phyloP scores from a whole-genome alignment of 2,797 vertebrate species.

The Zonotrichia albicollis region DNA sequence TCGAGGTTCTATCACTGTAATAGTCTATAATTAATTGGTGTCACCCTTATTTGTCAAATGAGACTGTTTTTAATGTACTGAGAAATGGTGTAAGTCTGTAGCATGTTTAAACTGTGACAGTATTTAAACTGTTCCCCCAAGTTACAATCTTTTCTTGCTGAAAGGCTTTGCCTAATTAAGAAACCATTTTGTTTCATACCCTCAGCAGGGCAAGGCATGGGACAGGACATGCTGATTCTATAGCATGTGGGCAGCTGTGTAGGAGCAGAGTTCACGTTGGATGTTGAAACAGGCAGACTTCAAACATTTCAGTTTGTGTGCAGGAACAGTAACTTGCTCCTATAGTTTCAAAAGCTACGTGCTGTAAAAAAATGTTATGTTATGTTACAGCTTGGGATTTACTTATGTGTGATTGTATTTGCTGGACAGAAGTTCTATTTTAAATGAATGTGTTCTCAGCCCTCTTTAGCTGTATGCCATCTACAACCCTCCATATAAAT shows the following conservation, averaged over 20 bases:
- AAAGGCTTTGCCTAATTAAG: not conserved
- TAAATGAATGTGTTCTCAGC: not conserved
- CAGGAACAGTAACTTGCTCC: not conserved
- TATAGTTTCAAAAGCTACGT: not conserved
- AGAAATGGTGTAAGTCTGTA: not conserved
- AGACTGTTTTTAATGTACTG: not conserved
- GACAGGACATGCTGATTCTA: not conserved
- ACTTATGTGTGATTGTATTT: not conserved
- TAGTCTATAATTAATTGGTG: not conserved
- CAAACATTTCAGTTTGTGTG: not conserved
- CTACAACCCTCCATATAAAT: not conserved
- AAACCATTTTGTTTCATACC: not conserved
- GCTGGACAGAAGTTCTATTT: not conserved
- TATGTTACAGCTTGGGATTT: not conserved
- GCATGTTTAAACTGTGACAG: not conserved
- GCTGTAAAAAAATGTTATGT: not conserved
- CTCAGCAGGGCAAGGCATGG: not conserved
- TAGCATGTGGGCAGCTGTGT: not conserved
- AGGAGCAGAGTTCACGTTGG: not conserved
- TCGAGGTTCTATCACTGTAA: not conserved
- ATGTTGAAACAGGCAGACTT: not conserved
- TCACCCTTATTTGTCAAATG: not conserved
- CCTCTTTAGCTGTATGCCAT: not conserved
- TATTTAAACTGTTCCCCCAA: not conserved
- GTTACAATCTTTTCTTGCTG: not conserved